Conservation (phyloP, 2,113 vertebrate genomes). For the Odocoileus virginianus region DNA sequence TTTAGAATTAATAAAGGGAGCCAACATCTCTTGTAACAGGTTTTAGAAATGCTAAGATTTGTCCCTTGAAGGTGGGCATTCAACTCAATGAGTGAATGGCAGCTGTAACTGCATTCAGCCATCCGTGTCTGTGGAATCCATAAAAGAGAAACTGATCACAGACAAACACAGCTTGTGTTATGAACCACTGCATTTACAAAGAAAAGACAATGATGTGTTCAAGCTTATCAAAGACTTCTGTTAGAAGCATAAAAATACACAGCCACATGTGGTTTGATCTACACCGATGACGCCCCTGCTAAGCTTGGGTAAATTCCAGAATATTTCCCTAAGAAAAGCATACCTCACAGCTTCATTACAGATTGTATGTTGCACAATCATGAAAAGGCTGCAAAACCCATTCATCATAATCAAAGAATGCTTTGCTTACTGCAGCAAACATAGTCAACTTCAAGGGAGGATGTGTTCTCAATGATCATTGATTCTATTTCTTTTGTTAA, state of each 20-base stretch:
- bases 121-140: not conserved
- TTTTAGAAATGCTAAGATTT: not conserved
- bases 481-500: not conserved
- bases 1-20: not conserved
- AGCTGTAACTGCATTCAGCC: not conserved
- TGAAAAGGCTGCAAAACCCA: not conserved
- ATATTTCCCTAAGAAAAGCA: not conserved
- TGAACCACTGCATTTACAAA: not conserved
- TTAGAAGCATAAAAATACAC: not conserved
- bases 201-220: not conserved
- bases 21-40: not conserved
- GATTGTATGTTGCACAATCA: not conserved
- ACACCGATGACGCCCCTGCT: not conserved
- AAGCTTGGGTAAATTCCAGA: not conserved
- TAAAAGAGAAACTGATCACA: not conserved
- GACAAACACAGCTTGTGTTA: not conserved
- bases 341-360: not conserved
- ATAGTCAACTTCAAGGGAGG: not conserved
- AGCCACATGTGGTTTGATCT: not conserved
- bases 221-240: constrained; percentile 15
- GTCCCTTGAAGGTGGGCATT: not conserved
- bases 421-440: not conserved
- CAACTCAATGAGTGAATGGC: not conserved
- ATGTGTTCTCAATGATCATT: not conserved
- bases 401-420: not conserved